A percentile compares a stretch with the other conserved stretches of the same genome.
Conservation (phyloP, 2,113 vertebrate genomes). For the Thalassoma bifasciatum region DNA sequence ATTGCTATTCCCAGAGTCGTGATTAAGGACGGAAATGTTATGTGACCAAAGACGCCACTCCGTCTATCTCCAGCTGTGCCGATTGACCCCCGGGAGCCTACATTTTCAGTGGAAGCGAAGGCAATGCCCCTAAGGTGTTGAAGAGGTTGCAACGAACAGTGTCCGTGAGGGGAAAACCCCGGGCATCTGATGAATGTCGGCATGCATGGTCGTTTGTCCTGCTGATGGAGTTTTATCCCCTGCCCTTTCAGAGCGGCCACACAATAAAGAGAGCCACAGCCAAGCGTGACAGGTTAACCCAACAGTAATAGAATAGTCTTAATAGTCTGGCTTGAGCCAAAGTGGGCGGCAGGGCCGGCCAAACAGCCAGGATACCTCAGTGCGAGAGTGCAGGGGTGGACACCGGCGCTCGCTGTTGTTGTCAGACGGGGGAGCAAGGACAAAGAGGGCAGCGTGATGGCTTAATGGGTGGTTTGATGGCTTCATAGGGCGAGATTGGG, state of each 20-base stretch:
- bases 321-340: constrained; percentile 62
- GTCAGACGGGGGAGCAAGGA: constrained; percentile 67
- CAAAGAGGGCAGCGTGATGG: constrained; percentile 69
- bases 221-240: constrained; percentile 78
- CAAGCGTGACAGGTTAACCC: constrained; percentile 76
- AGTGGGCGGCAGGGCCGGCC: constrained; percentile 19
- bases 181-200: constrained; percentile 66
- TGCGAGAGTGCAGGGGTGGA: constrained; percentile 8
- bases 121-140: background rate
- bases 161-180: constrained; percentile 24
- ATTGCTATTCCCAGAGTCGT: constrained; percentile 24
- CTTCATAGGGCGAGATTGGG: constrained; percentile 65
- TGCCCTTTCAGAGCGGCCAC: constrained; percentile 74
- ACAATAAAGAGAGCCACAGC: constrained; percentile 73
- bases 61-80: constrained; percentile 5
- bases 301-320: constrained; percentile 74
- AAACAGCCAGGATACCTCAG: constrained; percentile 31
- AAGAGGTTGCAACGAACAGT: background rate
- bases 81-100: constrained; percentile 25
- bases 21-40: constrained; percentile 29
- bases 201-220: constrained; percentile 68
- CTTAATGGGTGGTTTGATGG: constrained; percentile 73
- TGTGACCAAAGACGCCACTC: constrained; percentile 4
- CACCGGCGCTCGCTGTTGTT: constrained; percentile 41
- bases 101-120: constrained; percentile 24